phyloP scores from a whole-genome alignment of 1,140 invertebrate genomes.

The Magallana ariakensis region DNA sequence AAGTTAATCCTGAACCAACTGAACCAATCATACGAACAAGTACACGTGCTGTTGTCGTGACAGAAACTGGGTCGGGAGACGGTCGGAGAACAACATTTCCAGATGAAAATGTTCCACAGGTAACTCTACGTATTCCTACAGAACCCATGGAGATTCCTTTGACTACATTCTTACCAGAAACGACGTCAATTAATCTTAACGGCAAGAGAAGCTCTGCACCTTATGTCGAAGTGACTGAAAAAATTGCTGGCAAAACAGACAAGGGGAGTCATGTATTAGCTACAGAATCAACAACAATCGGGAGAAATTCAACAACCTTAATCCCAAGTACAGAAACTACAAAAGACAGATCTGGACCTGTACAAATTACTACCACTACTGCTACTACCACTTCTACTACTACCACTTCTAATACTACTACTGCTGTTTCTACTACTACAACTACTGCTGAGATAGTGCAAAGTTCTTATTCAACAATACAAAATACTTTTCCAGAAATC shows the following conservation, averaged over 20 bases:
- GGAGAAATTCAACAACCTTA: background rate
- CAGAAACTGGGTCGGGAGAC: background rate
- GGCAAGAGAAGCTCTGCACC: background rate
- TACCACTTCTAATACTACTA: too few species aligned
- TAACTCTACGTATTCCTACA: background rate
- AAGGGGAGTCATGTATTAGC: background rate
- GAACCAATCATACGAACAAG: background rate
- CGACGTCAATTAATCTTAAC: background rate
- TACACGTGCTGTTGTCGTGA: background rate
- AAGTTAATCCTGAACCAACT: constrained; percentile 3
- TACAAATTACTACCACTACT: background rate
- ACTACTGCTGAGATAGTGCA: too few species aligned
- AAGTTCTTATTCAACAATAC: too few species aligned
- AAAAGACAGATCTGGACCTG: background rate
- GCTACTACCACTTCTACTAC: background rate
- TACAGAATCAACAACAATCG: background rate
- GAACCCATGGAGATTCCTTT: background rate
- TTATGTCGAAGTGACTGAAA: background rate
- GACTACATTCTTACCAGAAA: background rate
- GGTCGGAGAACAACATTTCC: background rate
- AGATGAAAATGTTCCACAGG: background rate
- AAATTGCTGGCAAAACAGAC: background rate
- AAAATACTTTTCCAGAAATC: too few species aligned
- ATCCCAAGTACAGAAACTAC: too few species aligned
- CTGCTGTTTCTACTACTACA: too few species aligned